These are phyloP conservation scores for Podarcis siculus DNA, from an alignment of 2,797 vertebrate species.

Conservation along the genomic window DNA sequence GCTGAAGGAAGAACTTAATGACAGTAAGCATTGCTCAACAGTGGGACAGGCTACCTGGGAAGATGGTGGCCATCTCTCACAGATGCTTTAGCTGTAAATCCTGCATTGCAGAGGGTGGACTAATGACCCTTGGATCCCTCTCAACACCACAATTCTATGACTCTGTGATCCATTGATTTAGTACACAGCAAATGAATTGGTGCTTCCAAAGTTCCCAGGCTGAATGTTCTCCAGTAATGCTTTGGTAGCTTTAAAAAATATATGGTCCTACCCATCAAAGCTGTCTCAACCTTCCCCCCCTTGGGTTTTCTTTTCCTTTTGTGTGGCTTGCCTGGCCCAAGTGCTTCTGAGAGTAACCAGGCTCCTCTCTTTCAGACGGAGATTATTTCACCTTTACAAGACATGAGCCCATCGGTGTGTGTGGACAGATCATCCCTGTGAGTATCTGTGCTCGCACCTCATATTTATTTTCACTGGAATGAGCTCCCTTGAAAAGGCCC, in stretches of 20 bases:
- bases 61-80: too few relatives aligned
- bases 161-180: not conserved
- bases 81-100: too few relatives aligned
- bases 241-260: not conserved
- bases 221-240: not conserved
- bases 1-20: too few relatives aligned
- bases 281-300: not conserved
- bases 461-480: constrained; percentile 81
- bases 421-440: constrained; percentile 99
- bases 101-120: too few relatives aligned
- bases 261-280: not conserved
- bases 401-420: constrained; percentile 97
- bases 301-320: constrained; percentile 46
- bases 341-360: constrained; percentile 69
- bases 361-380: constrained; percentile 88
- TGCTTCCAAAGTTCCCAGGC: not conserved
- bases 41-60: too few relatives aligned
- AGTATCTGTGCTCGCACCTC: constrained; percentile 80
- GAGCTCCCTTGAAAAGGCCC: constrained; percentile 75
- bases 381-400: constrained; percentile 98
- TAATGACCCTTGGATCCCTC: too few relatives aligned
- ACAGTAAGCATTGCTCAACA: too few relatives aligned
- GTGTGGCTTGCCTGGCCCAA: constrained; percentile 58
- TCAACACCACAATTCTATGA: too few relatives aligned
- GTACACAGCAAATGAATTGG: not conserved